These are phyloP conservation scores for Todiramphus saurophagus DNA, from an alignment of 2,113 vertebrate species.

Conservation along the genomic window DNA sequence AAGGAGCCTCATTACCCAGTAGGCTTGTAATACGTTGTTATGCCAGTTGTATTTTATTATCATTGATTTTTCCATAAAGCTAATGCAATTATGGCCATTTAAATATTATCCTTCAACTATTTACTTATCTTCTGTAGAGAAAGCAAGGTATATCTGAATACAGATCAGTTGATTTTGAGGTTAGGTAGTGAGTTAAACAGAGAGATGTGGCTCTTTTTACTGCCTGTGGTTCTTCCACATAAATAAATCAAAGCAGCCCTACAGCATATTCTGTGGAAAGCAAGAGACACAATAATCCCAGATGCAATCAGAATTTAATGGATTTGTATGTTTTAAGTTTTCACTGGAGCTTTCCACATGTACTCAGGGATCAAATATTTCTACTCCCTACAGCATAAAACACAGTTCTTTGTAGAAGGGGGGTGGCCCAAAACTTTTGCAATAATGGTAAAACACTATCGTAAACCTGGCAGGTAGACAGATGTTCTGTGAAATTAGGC, in stretches of 20 bases:
- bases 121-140: neutral
- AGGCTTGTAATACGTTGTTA: neutral
- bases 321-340: neutral
- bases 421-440: neutral
- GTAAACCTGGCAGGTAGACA: neutral
- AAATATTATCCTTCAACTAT: conserved; percentile 41
- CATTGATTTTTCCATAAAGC: conserved; percentile 39
- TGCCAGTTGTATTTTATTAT: conserved; percentile 15
- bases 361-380: neutral
- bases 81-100: conserved; percentile 14
- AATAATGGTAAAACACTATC: neutral
- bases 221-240: neutral
- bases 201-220: neutral
- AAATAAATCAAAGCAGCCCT: conserved; percentile 31
- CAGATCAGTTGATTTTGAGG: neutral
- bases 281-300: neutral
- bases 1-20: neutral
- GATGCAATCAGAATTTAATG: neutral
- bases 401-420: neutral
- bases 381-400: neutral
- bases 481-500: neutral
- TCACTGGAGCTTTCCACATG: neutral
- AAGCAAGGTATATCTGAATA: conserved; percentile 1
- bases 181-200: neutral
- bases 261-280: neutral